Base-by-base conservation (phyloP, 2,797 vertebrate species). In the Pangasius djambal region DNA sequence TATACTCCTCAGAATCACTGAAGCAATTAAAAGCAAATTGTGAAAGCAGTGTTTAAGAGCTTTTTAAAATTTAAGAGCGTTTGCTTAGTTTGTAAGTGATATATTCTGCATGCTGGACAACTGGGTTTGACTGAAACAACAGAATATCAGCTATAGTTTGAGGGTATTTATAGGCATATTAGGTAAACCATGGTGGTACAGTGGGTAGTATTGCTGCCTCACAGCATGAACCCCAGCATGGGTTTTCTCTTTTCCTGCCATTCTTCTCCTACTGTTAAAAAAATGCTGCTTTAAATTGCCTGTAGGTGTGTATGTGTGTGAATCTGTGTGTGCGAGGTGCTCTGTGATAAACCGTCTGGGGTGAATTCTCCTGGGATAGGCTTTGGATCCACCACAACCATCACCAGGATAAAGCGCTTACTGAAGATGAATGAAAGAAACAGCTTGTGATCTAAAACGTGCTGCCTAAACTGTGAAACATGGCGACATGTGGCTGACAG, bases 381-480 rank as follows among this genome's bases (percentile, higher is more conserved):
- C 82, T 67, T 84, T 67, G 61, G 12, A 84, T 65, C 40, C 15
- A 48, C 13, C 28, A 84, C 13, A 67, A 31, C n/a, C 31, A 13
- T 78, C 15, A 84, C 61, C 28, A 31, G 40, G 40, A 84, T 67
- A 25, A 50, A 50, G 40, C 4, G 25, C 15, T 84, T 84, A 84
- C 44, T 50, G 44, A 67, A 84, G 83, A 83, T 83, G 57, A 63
- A 83, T 83, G 57, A 69, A 85, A 7, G 40, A 34, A 69, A 84
- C 16, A 34, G 44, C 63, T 22, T 69, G 63, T 85, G 63, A 31
- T 85, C 28, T 69, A 50, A 50, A 69, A 52, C 44, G 10, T 52
- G 9, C 59, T n/a, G 61, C 2, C 28, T 65, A 6, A 50, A 31
- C 15, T 65, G 40, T 48, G 7, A 48, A 67, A 31, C 25, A 10